Percentiles rank a stretch among this genome's conserved stretches.
Evolutionary conservation across 2,113 vertebrate genomes (phyloP).

Genomic region (Pollimyrus isidori): DNA sequence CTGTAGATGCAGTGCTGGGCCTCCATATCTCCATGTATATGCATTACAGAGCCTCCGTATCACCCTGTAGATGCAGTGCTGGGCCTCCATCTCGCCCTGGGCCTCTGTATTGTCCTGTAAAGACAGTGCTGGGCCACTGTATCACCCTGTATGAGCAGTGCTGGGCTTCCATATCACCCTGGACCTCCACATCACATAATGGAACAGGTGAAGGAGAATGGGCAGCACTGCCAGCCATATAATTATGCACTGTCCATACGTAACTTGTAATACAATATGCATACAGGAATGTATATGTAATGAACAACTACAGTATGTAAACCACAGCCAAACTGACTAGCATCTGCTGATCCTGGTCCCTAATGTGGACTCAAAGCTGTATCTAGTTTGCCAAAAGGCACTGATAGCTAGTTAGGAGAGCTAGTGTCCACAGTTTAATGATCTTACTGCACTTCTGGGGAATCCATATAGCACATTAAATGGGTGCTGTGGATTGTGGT

Average conservation of each 20-base stretch:
- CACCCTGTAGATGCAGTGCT: too few relatives aligned
- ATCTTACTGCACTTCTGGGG: conserved; percentile 5
- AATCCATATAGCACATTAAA: not conserved
- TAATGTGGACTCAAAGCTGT: not conserved
- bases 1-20: too few relatives aligned
- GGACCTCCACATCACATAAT: not conserved
- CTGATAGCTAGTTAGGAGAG: not conserved
- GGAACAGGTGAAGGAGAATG: not conserved
- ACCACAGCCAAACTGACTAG: not conserved
- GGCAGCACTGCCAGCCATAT: not conserved
- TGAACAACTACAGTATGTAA: not conserved
- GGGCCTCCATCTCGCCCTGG: too few relatives aligned
- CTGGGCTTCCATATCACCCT: too few relatives aligned
- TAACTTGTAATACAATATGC: not conserved
- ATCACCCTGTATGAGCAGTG: not conserved
- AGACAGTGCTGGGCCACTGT: too few relatives aligned
- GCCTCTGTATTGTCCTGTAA: too few relatives aligned
- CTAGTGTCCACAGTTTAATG: conserved; percentile 14
- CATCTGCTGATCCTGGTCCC: not conserved
- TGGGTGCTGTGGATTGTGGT: not conserved
- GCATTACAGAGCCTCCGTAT: too few relatives aligned
- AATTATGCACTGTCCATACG: not conserved
- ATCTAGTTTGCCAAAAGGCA: not conserved
- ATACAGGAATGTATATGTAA: not conserved
- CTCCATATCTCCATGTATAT: too few relatives aligned